These are phyloP conservation scores for Thymelicus lineola DNA, from an alignment of 2,888 invertebrate species.

Conservation along the genomic window DNA sequence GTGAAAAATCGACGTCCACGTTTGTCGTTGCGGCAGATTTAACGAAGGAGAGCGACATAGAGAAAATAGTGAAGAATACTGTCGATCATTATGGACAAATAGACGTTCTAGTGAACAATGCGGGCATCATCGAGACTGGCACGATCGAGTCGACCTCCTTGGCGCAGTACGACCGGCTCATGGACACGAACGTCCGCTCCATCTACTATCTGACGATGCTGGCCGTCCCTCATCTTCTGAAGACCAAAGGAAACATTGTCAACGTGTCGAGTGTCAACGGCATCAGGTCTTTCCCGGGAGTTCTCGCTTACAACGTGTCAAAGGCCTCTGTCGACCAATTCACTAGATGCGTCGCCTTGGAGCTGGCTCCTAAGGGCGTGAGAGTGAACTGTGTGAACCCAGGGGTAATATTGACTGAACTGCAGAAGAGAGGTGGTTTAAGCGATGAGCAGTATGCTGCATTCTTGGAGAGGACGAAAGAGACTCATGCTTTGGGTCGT, in stretches of 20 bases:
- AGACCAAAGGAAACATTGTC: constrained; percentile 95
- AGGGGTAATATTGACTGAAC: constrained; percentile 94
- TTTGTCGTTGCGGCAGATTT: constrained; percentile 89
- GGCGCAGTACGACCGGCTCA: constrained; percentile 94
- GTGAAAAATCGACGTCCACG: constrained; percentile 73
- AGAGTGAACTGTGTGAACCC: constrained; percentile 97
- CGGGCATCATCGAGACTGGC: constrained; percentile 93
- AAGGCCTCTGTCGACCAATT: constrained; percentile 98
- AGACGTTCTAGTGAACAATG: constrained; percentile 95
- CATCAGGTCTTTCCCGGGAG: constrained; percentile 94
- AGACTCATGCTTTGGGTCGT: constrained; percentile 96
- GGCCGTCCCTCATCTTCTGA: constrained; percentile 93
- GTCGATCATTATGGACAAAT: constrained; percentile 90
- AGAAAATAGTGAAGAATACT: constrained; percentile 89
- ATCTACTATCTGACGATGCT: constrained; percentile 93
- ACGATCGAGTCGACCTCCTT: constrained; percentile 93
- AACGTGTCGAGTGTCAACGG: constrained; percentile 98
- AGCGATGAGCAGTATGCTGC: constrained; percentile 91
- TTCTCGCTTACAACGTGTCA: constrained; percentile 96
- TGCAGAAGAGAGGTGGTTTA: constrained; percentile 95
- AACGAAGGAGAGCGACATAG: constrained; percentile 89
- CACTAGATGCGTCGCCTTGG: constrained; percentile 96
- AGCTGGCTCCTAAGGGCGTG: constrained; percentile 92
- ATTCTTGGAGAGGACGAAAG: constrained; percentile 93
- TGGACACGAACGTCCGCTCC: constrained; percentile 95